A percentile compares a stretch with the other conserved stretches of the same genome.
phyloP scores from a whole-genome alignment of 2,113 vertebrate species.

The Falco punctatus region DNA sequence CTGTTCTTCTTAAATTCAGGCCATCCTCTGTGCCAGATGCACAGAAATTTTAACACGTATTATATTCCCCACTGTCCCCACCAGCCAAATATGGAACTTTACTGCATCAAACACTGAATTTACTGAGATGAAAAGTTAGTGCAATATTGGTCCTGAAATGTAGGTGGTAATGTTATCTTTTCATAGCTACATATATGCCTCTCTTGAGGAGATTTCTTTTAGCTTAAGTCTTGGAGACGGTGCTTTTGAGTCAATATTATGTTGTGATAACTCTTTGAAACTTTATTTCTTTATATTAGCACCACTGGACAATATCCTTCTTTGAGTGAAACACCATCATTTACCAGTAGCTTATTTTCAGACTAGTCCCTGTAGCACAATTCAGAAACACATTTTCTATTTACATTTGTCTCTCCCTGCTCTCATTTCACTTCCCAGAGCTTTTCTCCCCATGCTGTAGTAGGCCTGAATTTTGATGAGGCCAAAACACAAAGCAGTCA shows the following conservation, averaged over 20 bases:
- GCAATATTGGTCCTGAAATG: slow-evolving; percentile 1
- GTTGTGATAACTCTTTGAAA: slow-evolving; percentile 39
- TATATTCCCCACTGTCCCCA: not conserved
- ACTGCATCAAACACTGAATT: not conserved
- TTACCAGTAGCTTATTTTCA: slow-evolving; percentile 50
- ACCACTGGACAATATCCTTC: slow-evolving; percentile 42
- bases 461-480: slow-evolving; percentile 60
- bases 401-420: slow-evolving; percentile 43
- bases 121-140: slow-evolving; percentile 29
- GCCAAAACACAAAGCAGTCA: slow-evolving; percentile 45
- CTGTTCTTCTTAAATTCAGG: not conserved
- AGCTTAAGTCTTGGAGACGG: slow-evolving; percentile 21
- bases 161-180: slow-evolving; percentile 21
- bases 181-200: slow-evolving; percentile 14
- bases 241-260: slow-evolving; percentile 34
- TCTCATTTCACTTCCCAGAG: slow-evolving; percentile 38
- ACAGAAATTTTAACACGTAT: not conserved
- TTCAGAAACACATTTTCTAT: slow-evolving; percentile 47
- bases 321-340: slow-evolving; percentile 41
- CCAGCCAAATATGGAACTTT: not conserved
- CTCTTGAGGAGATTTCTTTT: slow-evolving; percentile 33
- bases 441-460: slow-evolving; percentile 33
- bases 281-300: slow-evolving; percentile 36
- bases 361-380: slow-evolving; percentile 38
- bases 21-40: not conserved